phyloP scores from a whole-genome alignment of 2,113 vertebrate species.

The Tor tambroides region DNA sequence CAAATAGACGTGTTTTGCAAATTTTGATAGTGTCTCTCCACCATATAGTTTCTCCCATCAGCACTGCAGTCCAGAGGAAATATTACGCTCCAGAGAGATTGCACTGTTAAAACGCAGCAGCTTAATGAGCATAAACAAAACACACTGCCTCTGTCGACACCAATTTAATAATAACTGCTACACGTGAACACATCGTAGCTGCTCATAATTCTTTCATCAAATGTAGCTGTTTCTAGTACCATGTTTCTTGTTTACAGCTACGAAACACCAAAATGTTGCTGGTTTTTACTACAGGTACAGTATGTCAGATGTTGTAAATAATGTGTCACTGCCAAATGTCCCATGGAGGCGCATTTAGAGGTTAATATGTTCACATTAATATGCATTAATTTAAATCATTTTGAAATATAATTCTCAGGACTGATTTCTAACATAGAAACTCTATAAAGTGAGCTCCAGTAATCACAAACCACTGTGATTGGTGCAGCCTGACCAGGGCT shows the following conservation, averaged over 20 bases:
- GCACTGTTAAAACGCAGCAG: neutral
- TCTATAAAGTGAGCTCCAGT: too few relatives aligned
- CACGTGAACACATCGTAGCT: neutral
- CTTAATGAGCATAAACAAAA: constrained; percentile 10
- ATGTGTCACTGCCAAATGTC: too few relatives aligned
- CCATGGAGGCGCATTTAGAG: too few relatives aligned
- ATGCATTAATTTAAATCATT: neutral
- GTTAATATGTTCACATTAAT: too few relatives aligned
- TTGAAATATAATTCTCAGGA: neutral
- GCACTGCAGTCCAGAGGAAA: neutral
- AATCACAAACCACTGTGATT: neutral
- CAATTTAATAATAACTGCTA: neutral
- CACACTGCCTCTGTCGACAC: neutral
- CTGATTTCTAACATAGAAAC: too few relatives aligned
- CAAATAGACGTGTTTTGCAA: neutral
- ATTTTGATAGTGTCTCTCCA: neutral
- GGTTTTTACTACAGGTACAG: neutral
- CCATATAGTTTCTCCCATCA: neutral
- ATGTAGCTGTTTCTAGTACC: neutral
- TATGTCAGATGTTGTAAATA: too few relatives aligned
- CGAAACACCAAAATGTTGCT: neutral
- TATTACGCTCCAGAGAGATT: neutral
- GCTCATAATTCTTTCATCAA: neutral
- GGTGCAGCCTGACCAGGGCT: neutral
- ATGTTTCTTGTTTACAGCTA: neutral